Evolutionary conservation across 2,113 vertebrate genomes (phyloP).

Genomic region (Ochotona princeps): DNA sequence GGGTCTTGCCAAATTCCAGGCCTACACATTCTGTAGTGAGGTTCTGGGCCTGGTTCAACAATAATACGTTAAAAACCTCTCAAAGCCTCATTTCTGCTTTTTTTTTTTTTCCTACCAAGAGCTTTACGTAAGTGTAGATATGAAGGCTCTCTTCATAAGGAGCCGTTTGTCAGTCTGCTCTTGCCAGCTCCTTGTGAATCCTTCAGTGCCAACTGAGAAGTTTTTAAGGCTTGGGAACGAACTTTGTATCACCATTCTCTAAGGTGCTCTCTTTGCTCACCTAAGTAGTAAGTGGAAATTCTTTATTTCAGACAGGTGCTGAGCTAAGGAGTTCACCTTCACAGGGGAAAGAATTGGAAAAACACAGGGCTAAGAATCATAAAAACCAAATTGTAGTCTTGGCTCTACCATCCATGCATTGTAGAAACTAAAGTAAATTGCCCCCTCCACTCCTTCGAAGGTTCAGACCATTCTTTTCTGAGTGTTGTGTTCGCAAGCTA

Average conservation of each 20-base stretch:
- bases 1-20: constrained; percentile 54
- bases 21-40: constrained; percentile 1
- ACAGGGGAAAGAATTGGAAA: not conserved
- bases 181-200: not conserved
- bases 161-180: constrained; percentile 17
- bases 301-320: not conserved
- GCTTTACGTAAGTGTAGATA: constrained; percentile 44
- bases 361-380: not conserved
- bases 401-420: not conserved
- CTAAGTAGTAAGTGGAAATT: not conserved
- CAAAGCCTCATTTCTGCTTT: constrained; percentile 44
- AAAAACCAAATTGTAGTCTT: not conserved
- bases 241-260: not conserved
- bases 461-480: not conserved
- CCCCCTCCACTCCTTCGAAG: not conserved
- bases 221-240: not conserved
- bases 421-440: not conserved
- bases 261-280: not conserved
- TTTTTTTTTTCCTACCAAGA: not conserved
- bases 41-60: constrained; percentile 61
- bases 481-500: not conserved
- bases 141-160: constrained; percentile 30
- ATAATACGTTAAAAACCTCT: constrained; percentile 59
- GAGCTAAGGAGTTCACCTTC: not conserved
- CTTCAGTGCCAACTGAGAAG: not conserved